Base-by-base conservation (phyloP, 1,140 invertebrate genomes). In the Tetramorium alpestre region DNA sequence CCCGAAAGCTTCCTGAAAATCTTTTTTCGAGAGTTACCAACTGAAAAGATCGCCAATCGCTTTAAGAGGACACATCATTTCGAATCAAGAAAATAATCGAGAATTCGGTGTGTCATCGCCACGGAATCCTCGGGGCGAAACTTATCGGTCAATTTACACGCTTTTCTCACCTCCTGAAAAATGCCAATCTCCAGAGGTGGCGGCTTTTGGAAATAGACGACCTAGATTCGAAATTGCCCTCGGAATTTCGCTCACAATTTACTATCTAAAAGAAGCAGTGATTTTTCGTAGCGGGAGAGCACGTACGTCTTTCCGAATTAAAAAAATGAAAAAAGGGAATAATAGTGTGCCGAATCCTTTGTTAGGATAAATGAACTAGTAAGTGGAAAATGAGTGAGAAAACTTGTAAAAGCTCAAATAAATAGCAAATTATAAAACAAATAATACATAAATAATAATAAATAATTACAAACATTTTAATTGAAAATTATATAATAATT, bases 171-270 rank as follows among this genome's bases (percentile, higher is more conserved):
- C 22, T 51, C 47, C 65, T 54, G 65, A 56, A 33, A 70, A 81
- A 81, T 70, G 47, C 13, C 47, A 81, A 70, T 81, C 65, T 81
- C 56, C 16, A 33, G 22, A 54, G 64, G 49, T 56, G 38, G 78
- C 64, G 33, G 49, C 22, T 81, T 81, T 81, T 70, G 78, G 33
- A 70, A 70, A 81, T 56, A 56, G 78, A 56, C 33, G 64, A 81
- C 78, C 64, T 56, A 81, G 49, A 70, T 81, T 49, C 77, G 38
- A 13, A 54, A 70, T 56, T 81, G 38, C 64, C 64, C 64, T 70
- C 64, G 77, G 64, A 81, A 69, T 81, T 81, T 69, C 64, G 47
- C 65, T 81, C 62, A 62, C 47, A 81, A 81, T 81, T 81, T 81
- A 80, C 60, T 80, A 7, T 38, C 76, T 41, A 54, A 81, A 81